phyloP scores from a whole-genome alignment of 2,797 vertebrate genomes.

The Lagorchestes hirsutus region DNA sequence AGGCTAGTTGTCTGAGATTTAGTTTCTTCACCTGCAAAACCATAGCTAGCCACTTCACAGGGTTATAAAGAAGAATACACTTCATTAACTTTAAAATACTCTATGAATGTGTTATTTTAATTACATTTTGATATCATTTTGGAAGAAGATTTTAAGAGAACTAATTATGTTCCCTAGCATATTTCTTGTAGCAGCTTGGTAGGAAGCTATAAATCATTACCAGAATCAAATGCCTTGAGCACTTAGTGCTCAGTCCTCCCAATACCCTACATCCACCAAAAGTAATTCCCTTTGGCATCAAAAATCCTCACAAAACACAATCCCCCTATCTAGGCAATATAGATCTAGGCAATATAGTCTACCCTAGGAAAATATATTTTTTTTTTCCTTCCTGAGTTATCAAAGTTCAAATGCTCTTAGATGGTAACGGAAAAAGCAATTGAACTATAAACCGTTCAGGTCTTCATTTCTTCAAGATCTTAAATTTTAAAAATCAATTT shows the following conservation, averaged over 20 bases:
- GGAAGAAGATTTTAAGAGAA: not conserved
- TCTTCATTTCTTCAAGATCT: not conserved
- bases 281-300: not conserved
- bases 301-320: slow-evolving; percentile 7
- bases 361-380: not conserved
- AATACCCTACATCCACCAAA: not conserved
- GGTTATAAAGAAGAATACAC: not conserved
- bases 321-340: not conserved
- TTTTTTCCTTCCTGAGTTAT: not conserved
- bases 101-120: not conserved
- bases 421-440: not conserved
- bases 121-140: slow-evolving; percentile 34
- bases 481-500: slow-evolving; percentile 30
- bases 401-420: slow-evolving; percentile 6
- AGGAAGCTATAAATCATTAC: slow-evolving; percentile 2
- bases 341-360: not conserved
- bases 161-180: slow-evolving; percentile 15
- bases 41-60: not conserved
- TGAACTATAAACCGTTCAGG: slow-evolving; percentile 46
- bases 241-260: slow-evolving; percentile 11
- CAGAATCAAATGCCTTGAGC: not conserved
- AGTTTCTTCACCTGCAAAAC: not conserved
- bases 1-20: not conserved
- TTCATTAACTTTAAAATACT: not conserved
- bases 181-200: not conserved